Base-by-base conservation (phyloP, 2,797 vertebrate genomes). In the Clarias platycephalus region DNA sequence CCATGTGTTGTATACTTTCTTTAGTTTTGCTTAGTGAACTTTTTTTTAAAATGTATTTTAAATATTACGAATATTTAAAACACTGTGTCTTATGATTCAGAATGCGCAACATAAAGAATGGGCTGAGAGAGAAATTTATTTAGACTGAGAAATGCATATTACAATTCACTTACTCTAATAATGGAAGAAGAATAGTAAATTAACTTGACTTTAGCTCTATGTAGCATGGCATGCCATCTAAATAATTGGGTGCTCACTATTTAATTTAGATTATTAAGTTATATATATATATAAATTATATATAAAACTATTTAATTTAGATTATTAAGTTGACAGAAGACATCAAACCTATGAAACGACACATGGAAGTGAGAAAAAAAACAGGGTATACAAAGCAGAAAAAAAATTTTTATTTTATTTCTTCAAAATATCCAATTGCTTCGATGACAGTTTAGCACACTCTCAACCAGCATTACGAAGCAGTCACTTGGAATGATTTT, bases 71-170 rank as follows among this genome's bases (percentile, higher is more conserved):
- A 74, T 55, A 75, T 57, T 78, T 76, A 13, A 70, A 70, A 20
- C 15, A 67, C 7, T 28, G 37, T 57, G 62, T 53, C 34, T 72
- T 2, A 34, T 16, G 64, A 75, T 74, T 66, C 71, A 76, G n/a
- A 76, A 82, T 6, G 18, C 18, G 72, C 77, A 49, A 77, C 64
- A 64, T 12, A 44, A 84, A 77, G 71, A 87, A 72, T 84, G 64
- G 34, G 84, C 84, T 80, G 86, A 83, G 75, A 83, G 63, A 75
- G 57, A 34, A 31, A 44, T 49, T 16, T 77, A 84, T 87, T 85
- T 71, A 87, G 84, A 86, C 74, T 85, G 82, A 86, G 86, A 86
- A 82, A 83, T 66, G 68, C 74, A 77, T 71, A 64, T 77, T 80
- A 79, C 37, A 79, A 83, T 83, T 87, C 82, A 84, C 22, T 84